Percentiles rank a stretch among this genome's conserved stretches.
These are phyloP conservation scores for Anticlea derivata DNA, from an alignment of 2,888 invertebrate species.

Conservation along the genomic window DNA sequence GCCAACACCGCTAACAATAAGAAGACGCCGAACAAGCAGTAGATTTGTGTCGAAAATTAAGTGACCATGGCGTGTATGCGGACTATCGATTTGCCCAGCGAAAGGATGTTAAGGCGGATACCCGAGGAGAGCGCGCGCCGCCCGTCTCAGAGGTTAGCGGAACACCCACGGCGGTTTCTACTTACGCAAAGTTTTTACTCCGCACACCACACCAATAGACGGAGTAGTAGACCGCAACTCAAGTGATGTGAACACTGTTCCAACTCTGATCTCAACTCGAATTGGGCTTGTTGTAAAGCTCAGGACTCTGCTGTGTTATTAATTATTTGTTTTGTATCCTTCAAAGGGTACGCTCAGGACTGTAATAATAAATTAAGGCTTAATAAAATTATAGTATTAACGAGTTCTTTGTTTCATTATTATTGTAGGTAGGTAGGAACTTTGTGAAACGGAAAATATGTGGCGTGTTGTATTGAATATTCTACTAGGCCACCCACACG, in stretches of 20 bases:
- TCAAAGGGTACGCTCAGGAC: constrained; percentile 60
- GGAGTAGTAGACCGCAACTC: constrained; percentile 48
- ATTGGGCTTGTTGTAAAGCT: constrained; percentile 78
- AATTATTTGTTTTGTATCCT: constrained; percentile 69
- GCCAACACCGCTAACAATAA: constrained; percentile 93
- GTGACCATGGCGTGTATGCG: constrained; percentile 73
- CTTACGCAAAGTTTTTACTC: constrained; percentile 66
- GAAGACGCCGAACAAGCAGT: constrained; percentile 77
- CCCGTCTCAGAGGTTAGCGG: constrained; percentile 75
- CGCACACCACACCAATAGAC: constrained; percentile 53
- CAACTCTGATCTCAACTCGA: constrained; percentile 73
- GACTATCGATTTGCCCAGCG: constrained; percentile 70
- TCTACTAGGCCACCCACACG: constrained; percentile 29
- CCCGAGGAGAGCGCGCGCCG: constrained; percentile 64
- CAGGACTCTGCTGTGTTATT: constrained; percentile 76
- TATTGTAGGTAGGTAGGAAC: constrained; percentile 8
- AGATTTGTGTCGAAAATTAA: constrained; percentile 35
- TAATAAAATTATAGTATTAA: constrained; percentile 36
- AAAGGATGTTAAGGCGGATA: constrained; percentile 75
- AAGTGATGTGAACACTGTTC: constrained; percentile 69
- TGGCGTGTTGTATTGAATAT: constrained; percentile 41
- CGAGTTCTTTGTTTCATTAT: constrained; percentile 14
- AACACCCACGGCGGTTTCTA: constrained; percentile 72
- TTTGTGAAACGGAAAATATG: constrained; percentile 38
- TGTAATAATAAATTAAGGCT: constrained; percentile 68